phyloP scores from a whole-genome alignment of 2,888 invertebrate genomes.

The Phragmatobia fuliginosa region DNA sequence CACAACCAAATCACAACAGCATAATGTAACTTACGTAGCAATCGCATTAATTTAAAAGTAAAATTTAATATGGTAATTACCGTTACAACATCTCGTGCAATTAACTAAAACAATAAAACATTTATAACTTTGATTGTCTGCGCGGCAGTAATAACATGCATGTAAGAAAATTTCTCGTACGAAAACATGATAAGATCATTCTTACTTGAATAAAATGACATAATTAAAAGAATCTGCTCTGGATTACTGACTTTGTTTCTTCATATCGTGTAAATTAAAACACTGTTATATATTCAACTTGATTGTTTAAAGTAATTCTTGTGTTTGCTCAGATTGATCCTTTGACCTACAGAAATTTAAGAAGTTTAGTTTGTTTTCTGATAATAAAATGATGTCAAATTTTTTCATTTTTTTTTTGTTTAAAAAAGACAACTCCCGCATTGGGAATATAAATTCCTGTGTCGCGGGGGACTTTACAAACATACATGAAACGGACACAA shows the following conservation, averaged over 20 bases:
- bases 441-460: too few relatives aligned
- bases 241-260: neutral
- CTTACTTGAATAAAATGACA: neutral
- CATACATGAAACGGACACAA: too few relatives aligned
- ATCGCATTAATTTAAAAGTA: constrained; percentile 34
- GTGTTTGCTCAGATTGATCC: neutral
- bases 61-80: constrained; percentile 41
- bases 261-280: neutral
- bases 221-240: neutral
- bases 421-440: too few relatives aligned
- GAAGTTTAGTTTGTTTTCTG: too few relatives aligned
- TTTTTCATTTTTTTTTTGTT: too few relatives aligned
- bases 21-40: constrained; percentile 2
- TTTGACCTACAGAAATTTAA: neutral
- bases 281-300: neutral
- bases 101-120: neutral
- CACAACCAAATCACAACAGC: neutral
- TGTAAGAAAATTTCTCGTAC: neutral
- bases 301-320: neutral
- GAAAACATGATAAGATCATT: neutral
- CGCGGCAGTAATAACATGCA: neutral
- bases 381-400: neutral
- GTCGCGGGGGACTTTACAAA: too few relatives aligned
- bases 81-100: constrained; percentile 12
- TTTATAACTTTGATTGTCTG: neutral